phyloP scores from a whole-genome alignment of 2,113 vertebrate genomes.

The Rhabdornis inornatus region DNA sequence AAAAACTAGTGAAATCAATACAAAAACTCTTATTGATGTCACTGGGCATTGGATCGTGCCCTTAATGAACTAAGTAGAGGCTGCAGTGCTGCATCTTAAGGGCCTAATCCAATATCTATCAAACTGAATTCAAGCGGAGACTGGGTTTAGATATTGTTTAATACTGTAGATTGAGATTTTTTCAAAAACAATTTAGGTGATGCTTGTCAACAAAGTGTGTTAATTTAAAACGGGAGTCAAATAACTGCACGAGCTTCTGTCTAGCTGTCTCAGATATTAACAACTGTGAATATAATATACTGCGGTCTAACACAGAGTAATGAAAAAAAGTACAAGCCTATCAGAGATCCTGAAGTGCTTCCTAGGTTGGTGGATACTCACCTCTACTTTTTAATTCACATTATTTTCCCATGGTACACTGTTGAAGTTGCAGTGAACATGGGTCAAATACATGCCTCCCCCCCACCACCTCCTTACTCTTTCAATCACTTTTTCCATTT shows the following conservation, averaged over 20 bases:
- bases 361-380: background rate
- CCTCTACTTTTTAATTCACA: background rate
- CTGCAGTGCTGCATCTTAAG: background rate
- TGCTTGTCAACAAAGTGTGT: background rate
- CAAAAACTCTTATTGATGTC: conserved; percentile 35
- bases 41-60: background rate
- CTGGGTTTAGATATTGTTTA: background rate
- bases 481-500: background rate
- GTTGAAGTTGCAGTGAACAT: background rate
- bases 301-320: background rate
- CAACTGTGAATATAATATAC: background rate
- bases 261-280: background rate
- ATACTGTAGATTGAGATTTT: background rate
- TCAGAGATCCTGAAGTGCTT: background rate
- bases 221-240: background rate
- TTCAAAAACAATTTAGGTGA: background rate
- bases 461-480: background rate
- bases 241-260: background rate
- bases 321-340: background rate
- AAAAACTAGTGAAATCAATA: conserved; percentile 33
- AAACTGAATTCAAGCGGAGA: background rate
- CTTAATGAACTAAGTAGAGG: conserved; percentile 45
- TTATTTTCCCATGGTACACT: background rate
- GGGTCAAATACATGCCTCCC: background rate
- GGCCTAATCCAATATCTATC: background rate